Conservation (phyloP, 2,113 vertebrate species). For the Ivindomyrus marchei region DNA sequence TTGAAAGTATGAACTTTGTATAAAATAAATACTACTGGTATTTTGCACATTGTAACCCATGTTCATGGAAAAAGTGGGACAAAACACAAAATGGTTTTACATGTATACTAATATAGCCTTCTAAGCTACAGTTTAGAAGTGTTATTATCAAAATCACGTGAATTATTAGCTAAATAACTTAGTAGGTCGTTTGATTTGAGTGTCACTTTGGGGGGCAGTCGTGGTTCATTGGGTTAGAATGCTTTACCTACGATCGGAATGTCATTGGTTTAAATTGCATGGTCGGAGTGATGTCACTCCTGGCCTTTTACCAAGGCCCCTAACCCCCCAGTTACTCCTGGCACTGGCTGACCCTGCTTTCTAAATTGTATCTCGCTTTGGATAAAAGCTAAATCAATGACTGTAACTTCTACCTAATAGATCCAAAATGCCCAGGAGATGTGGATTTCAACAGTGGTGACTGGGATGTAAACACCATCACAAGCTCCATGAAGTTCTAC, state of each 20-base stretch:
- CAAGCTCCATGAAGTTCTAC: constrained; percentile 95
- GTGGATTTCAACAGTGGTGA: constrained; percentile 79
- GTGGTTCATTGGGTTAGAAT: neutral
- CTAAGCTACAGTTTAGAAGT: neutral
- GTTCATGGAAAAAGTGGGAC: neutral
- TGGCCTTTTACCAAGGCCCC: neutral
- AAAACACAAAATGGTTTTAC: neutral
- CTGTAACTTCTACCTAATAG: constrained; percentile 46
- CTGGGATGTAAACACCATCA: constrained; percentile 91
- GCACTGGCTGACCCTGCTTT: neutral
- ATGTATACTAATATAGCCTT: neutral
- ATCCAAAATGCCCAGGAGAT: constrained; percentile 77
- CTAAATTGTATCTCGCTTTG: neutral
- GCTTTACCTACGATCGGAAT: neutral
- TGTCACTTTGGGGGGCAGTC: neutral
- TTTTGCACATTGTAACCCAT: neutral
- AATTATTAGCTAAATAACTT: neutral
- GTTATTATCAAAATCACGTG: neutral
- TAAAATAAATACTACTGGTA: neutral
- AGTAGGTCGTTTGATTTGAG: neutral
- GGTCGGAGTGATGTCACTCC: neutral
- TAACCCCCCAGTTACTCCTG: neutral
- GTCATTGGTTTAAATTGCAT: neutral
- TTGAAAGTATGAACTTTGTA: neutral
- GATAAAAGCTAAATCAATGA: neutral